phyloP scores from a whole-genome alignment of 2,113 vertebrate genomes.

The Chloropsis hardwickii region DNA sequence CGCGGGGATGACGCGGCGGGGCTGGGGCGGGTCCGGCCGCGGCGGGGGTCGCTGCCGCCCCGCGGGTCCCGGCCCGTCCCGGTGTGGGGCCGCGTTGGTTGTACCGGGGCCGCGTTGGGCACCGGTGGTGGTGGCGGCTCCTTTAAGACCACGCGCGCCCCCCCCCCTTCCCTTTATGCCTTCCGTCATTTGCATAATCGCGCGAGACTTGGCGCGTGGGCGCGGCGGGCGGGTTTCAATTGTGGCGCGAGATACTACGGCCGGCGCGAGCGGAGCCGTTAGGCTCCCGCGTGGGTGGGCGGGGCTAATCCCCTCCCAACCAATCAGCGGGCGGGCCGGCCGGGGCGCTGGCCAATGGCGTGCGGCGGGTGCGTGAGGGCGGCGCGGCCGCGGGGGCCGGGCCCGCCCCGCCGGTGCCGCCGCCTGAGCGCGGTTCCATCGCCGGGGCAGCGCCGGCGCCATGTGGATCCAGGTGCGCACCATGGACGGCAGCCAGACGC shows the following conservation, averaged over 20 bases:
- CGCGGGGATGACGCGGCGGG: neutral
- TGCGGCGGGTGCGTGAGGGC: neutral
- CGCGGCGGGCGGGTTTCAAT: neutral
- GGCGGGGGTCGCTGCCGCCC: neutral
- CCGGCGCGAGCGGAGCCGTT: neutral
- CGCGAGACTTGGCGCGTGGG: neutral
- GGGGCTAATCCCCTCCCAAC: fast-evolving
- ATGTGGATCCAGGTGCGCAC: slow-evolving; percentile 99
- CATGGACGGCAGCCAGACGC: slow-evolving; percentile 93
- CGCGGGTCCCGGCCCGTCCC: neutral
- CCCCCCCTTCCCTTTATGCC: neutral
- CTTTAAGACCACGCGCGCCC: neutral
- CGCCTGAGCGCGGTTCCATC: neutral
- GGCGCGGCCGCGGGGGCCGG: neutral
- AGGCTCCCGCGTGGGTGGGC: neutral
- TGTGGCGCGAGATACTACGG: neutral
- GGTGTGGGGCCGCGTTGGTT: no score
- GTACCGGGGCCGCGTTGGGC: no score
- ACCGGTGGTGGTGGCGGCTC: neutral
- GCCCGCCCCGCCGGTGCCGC: neutral
- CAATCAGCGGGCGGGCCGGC: neutral
- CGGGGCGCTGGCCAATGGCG: neutral
- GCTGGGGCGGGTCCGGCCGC: neutral
- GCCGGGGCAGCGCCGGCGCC: slow-evolving; percentile 50
- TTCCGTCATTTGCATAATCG: neutral